Evolutionary conservation across 1,140 invertebrate species (phyloP), one percentile per base, ranked within the genome.

Genomic region (Solenopsis invicta): DNA sequence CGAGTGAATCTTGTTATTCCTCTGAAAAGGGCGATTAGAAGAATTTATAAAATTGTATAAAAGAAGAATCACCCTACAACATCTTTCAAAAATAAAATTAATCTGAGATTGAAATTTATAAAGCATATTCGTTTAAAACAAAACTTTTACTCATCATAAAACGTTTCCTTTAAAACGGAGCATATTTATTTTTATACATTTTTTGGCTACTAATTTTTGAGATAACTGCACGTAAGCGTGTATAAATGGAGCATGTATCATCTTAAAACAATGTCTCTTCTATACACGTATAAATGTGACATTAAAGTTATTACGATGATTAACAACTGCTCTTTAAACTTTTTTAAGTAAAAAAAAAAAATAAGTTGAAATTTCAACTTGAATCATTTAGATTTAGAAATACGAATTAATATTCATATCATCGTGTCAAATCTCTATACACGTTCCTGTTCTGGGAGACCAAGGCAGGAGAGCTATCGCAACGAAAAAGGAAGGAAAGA

Each of bases 381-480:
- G 18, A 0, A 21, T 66, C 5, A 21, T 78, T 48, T 77, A 3
- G 5, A 41, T 2, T 41, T 29, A 29, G 29, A 29, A 52, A 59
- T 16, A 6, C 16, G 6, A 37, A 8, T 13, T 54, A 34, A 61
- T 6, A 34, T 74, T 56, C 4, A n/a, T 18, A 21, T 9, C 29
- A 8, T 29, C 6, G 41, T 29, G 10, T 1, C 37, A 5, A 52
- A 74, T 74, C n/a, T 2, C 69, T 75, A 34, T 13, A 13, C 9
- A 84, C 80, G 80, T 48, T 29, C 69, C 69, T 84, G 80, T 34
- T 2, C 13, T 59, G 34, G 8, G 21, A 67, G 71, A 64, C n/a
- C 66, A 76, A 66, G 45, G 45, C 18, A 64, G 52, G 72, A 76
- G 56, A 62, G 45, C 18, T 67, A n/a, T 12, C 12, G 66, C 66